Conservation (phyloP, 2,888 invertebrate genomes). For the Carterocephalus palaemon region DNA sequence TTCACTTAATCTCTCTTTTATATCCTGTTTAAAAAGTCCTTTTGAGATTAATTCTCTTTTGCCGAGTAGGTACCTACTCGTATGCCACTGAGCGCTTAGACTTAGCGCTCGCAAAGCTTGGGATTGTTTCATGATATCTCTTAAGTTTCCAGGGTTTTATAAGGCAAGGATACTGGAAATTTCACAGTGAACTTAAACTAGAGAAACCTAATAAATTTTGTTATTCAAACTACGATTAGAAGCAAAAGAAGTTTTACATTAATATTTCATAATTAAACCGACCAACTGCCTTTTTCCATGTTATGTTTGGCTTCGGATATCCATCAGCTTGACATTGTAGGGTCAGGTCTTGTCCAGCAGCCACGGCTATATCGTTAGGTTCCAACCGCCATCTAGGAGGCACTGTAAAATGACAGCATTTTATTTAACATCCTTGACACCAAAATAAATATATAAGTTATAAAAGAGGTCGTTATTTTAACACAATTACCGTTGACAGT, state of each 20-base stretch:
- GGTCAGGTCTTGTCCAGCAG: conserved; percentile 89
- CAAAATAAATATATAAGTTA: not conserved
- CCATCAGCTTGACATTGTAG: conserved; percentile 95
- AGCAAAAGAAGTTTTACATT: conserved; percentile 9
- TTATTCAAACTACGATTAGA: conserved; percentile 9
- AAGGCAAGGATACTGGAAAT: conserved; percentile 13
- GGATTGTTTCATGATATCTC: conserved; percentile 23
- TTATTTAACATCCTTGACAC: no score
- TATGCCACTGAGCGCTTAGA: conserved; percentile 3
- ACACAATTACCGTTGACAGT: conserved; percentile 85
- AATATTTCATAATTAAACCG: conserved; percentile 44
- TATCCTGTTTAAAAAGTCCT: no score
- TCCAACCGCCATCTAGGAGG: conserved; percentile 94
- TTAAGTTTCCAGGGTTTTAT: conserved; percentile 14
- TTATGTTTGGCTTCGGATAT: conserved; percentile 91
- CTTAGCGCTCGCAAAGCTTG: conserved; percentile 11
- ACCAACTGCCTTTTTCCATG: conserved; percentile 94
- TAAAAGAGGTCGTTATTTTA: not conserved
- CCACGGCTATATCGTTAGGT: conserved; percentile 89
- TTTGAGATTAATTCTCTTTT: conserved; percentile 12
- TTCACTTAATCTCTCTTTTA: no score
- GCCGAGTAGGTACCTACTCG: not conserved
- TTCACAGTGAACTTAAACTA: conserved; percentile 14
- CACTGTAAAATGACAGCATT: conserved; percentile 70
- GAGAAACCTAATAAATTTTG: conserved; percentile 9